phyloP scores from a whole-genome alignment of 2,113 vertebrate species.

The Perca fluviatilis region DNA sequence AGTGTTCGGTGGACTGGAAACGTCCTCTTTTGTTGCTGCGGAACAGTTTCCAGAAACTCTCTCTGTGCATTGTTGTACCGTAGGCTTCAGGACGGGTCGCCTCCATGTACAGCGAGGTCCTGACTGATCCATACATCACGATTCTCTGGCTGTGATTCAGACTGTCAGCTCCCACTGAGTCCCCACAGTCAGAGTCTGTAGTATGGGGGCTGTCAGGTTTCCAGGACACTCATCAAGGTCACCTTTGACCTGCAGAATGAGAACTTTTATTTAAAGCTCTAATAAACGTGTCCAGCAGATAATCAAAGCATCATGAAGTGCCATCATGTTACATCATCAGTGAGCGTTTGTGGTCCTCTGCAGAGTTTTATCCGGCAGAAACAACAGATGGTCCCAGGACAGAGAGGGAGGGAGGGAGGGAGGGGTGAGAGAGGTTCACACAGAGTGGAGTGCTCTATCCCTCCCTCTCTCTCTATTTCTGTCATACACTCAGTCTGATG shows the following conservation, averaged over 20 bases:
- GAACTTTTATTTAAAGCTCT: neutral
- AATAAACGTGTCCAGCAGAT: neutral
- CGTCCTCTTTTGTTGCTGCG: constrained; percentile 41
- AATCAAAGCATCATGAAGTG: neutral
- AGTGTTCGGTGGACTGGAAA: constrained; percentile 38
- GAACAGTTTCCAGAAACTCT: neutral
- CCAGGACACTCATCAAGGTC: constrained; percentile 31
- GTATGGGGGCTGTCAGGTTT: neutral
- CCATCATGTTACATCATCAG: constrained; percentile 66
- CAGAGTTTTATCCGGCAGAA: constrained; percentile 54
- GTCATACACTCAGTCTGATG: neutral
- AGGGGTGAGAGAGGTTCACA: constrained; percentile 8
- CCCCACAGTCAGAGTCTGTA: neutral
- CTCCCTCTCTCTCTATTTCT: neutral
- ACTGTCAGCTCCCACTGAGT: constrained; percentile 38
- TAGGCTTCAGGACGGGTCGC: neutral
- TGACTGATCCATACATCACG: constrained; percentile 10
- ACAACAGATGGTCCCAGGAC: constrained; percentile 74
- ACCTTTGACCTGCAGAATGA: neutral
- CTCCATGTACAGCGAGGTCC: neutral
- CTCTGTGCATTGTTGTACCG: neutral
- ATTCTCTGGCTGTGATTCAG: constrained; percentile 37
- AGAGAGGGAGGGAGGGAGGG: neutral
- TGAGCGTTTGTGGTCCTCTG: neutral
- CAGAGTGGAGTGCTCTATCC: neutral